Conservation (phyloP, 2,888 invertebrate genomes). For the Platycnemis pennipes region DNA sequence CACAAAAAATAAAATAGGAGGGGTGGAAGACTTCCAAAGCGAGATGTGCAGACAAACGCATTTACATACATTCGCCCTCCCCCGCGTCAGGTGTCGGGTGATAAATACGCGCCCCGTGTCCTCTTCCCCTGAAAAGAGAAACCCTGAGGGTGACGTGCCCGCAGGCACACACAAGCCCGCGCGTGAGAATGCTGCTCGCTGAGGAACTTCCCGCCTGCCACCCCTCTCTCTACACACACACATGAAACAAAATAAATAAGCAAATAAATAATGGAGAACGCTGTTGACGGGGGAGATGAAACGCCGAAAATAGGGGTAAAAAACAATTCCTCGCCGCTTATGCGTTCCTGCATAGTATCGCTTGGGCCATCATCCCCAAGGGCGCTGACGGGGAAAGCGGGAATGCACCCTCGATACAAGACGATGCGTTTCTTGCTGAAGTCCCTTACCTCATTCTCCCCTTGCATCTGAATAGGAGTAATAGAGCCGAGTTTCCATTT, state of each 20-base stretch:
- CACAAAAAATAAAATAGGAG: background rate
- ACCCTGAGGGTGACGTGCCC: background rate
- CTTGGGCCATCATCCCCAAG: background rate
- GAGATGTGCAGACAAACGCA: background rate
- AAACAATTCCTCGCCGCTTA: background rate
- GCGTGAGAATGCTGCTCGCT: background rate
- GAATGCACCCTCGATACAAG: background rate
- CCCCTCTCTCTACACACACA: background rate
- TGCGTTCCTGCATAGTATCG: background rate
- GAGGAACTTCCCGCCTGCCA: background rate
- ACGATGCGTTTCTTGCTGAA: too few species aligned
- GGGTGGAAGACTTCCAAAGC: background rate
- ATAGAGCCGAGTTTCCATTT: too few species aligned
- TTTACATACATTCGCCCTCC: background rate
- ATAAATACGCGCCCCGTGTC: background rate
- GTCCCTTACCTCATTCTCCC: too few species aligned
- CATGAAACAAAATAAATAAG: background rate
- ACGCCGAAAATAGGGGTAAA: background rate
- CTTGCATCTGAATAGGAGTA: too few species aligned
- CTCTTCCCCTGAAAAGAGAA: background rate
- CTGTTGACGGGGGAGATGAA: background rate
- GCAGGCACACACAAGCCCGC: background rate
- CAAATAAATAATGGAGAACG: conserved; percentile 16
- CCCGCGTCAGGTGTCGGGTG: background rate
- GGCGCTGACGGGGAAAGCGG: background rate